These are phyloP conservation scores for Phrynosoma blainvillii DNA, from an alignment of 2,113 vertebrate species.

Conservation along the genomic window DNA sequence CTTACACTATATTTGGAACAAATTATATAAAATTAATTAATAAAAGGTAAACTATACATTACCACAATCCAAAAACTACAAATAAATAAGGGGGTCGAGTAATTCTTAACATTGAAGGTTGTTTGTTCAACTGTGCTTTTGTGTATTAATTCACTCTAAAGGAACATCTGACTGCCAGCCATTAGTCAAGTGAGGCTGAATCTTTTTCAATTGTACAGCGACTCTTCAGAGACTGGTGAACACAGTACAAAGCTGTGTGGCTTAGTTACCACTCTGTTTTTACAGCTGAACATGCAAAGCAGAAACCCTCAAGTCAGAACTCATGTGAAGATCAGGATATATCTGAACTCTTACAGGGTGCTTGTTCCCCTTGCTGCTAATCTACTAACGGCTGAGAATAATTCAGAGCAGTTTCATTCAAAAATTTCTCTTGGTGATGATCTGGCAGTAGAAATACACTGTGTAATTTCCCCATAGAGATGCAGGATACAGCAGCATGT, in stretches of 20 bases:
- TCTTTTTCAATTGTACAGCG: conserved; percentile 27
- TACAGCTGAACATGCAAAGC: neutral
- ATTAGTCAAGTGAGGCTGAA: conserved; percentile 60
- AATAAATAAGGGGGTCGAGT: conserved; percentile 61
- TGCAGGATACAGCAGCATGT: neutral
- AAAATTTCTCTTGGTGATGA: neutral
- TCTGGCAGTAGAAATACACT: neutral
- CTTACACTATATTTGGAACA: conserved; percentile 73
- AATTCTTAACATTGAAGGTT: conserved; percentile 32
- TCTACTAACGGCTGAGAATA: neutral
- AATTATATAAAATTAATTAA: conserved; percentile 51
- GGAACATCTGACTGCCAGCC: conserved; percentile 64
- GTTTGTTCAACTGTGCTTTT: conserved; percentile 69
- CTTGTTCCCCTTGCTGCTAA: neutral
- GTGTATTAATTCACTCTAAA: conserved; percentile 47
- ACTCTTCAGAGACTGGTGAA: neutral
- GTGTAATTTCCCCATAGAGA: neutral
- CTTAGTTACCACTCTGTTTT: neutral
- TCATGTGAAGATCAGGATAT: neutral
- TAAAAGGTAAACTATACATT: neutral
- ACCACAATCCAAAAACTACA: neutral
- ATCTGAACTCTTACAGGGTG: neutral
- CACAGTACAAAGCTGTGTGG: neutral
- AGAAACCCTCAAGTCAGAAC: neutral
- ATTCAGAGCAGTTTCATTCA: neutral